Percentiles rank a stretch among this genome's conserved stretches.
Evolutionary conservation across 2,888 invertebrate species (phyloP).

Genomic region (Dascillus cervinus): DNA sequence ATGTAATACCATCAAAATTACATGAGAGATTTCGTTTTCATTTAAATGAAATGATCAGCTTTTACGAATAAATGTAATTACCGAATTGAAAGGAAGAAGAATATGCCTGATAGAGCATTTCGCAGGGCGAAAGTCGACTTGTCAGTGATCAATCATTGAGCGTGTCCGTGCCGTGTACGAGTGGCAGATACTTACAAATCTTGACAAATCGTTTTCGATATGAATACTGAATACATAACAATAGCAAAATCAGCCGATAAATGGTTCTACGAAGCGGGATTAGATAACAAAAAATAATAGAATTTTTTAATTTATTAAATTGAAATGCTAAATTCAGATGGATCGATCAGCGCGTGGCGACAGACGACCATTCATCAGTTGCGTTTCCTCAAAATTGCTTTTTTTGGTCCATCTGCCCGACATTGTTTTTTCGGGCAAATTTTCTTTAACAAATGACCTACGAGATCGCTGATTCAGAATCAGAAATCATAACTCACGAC

Average conservation of each 20-base stretch:
- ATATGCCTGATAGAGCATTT: slow-evolving; percentile 37
- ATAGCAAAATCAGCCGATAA: background rate
- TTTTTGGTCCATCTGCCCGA: too few relatives aligned
- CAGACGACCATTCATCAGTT: too few relatives aligned
- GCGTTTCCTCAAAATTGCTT: too few relatives aligned
- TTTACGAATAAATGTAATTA: slow-evolving; percentile 32
- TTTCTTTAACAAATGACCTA: too few relatives aligned
- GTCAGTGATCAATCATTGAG: slow-evolving; percentile 38
- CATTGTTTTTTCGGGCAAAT: too few relatives aligned
- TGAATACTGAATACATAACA: slow-evolving; percentile 34
- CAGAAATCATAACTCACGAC: too few relatives aligned
- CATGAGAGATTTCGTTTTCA: slow-evolving; percentile 14
- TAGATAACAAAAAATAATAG: too few relatives aligned
- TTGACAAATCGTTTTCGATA: slow-evolving; percentile 43
- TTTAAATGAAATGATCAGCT: slow-evolving; percentile 15
- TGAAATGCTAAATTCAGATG: too few relatives aligned
- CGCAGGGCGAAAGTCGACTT: slow-evolving; percentile 34
- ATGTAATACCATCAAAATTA: slow-evolving; percentile 18
- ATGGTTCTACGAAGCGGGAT: too few relatives aligned
- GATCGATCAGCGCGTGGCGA: too few relatives aligned
- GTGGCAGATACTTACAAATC: slow-evolving; percentile 38
- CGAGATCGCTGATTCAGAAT: too few relatives aligned
- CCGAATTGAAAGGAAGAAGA: slow-evolving; percentile 30
- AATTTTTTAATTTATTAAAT: too few relatives aligned
- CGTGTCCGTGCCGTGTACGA: slow-evolving; percentile 26